These are phyloP conservation scores for Discoglossus pictus DNA, from an alignment of 2,797 vertebrate genomes.

Conservation along the genomic window DNA sequence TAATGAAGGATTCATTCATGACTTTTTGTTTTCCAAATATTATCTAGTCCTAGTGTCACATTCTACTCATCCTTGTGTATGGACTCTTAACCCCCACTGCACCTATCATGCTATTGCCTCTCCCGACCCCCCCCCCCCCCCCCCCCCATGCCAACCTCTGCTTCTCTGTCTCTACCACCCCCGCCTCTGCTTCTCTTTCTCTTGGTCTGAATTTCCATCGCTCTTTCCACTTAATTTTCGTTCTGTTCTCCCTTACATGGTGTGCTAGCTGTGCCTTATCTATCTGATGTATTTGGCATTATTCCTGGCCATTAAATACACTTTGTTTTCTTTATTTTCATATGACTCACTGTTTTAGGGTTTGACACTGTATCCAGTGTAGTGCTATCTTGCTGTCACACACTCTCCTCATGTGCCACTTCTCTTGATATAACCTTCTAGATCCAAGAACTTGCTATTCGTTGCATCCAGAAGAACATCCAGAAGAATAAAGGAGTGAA, in stretches of 20 bases:
- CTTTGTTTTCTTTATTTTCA: slow-evolving; percentile 38
- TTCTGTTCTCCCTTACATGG: slow-evolving; percentile 50
- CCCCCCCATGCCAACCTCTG: too few relatives aligned
- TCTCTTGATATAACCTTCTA: slow-evolving; percentile 53
- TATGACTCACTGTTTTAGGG: slow-evolving; percentile 15
- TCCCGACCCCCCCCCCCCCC: too few relatives aligned
- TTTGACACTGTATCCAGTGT: too few relatives aligned
- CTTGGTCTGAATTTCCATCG: slow-evolving; percentile 15
- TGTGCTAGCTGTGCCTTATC: slow-evolving; percentile 37
- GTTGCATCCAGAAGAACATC: slow-evolving; percentile 91
- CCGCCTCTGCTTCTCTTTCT: neutral
- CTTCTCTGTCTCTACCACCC: too few relatives aligned
- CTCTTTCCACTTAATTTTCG: slow-evolving; percentile 23
- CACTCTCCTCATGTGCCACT: slow-evolving; percentile 1
- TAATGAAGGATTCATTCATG: too few relatives aligned
- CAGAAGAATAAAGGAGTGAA: slow-evolving; percentile 94
- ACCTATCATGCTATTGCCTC: too few relatives aligned
- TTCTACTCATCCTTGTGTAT: too few relatives aligned
- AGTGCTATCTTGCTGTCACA: neutral
- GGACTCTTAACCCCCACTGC: too few relatives aligned
- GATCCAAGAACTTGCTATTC: slow-evolving; percentile 93
- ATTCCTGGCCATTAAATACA: slow-evolving; percentile 30
- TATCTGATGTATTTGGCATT: slow-evolving; percentile 44
- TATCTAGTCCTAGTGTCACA: too few relatives aligned
- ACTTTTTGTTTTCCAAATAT: too few relatives aligned